Evolutionary conservation across 2,797 vertebrate genomes (phyloP), one percentile per base, ranked within the genome.

Genomic region (Syngnathus rostellatus): DNA sequence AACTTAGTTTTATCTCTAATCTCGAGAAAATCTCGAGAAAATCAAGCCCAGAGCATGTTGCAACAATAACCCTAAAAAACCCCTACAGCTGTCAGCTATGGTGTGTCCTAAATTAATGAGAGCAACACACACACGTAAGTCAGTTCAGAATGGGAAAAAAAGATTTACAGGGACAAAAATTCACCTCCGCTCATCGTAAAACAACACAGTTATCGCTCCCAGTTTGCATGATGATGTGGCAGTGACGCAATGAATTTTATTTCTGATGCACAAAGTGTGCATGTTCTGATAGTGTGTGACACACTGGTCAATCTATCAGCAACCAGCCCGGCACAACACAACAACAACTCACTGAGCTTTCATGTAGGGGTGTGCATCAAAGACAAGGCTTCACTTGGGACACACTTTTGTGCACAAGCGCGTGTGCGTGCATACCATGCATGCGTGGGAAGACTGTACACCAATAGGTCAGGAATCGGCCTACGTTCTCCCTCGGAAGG

Each of bases 41-140:
- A 80, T 71, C 68, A 80, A 84, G 79, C 83, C 76, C 74, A 67
- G 76, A 77, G 77, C 82, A 76, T 78, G 63, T 70, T 72, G 70
- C 71, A 83, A 66, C 82, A 80, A 79, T 78, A 84, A 82, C 86
- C 75, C 81, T 87, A 90, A 92, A 86, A 91, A 92, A 85, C 67
- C 73, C 73, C 87, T 89, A 91, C 76, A 87, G 77, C 78, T 82
- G 83, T 86, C 84, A 90, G 92, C 89, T 90, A 89, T 73, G 69
- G 72, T 79, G 71, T 81, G 82, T 76, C 80, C 86, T 74, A 89
- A 90, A 92, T 89, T 88, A 89, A 88, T 77, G 84, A 83, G 74
- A 40, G 68, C 59, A 55, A 81, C 31, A 31, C 31, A 31, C 31
- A 31, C 3, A 31, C 3, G 31, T 31, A 31, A 31, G 31, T 31